These are phyloP conservation scores for Aphelenchoides fujianensis DNA, from an alignment of 1,140 invertebrate genomes.

Conservation along the genomic window DNA sequence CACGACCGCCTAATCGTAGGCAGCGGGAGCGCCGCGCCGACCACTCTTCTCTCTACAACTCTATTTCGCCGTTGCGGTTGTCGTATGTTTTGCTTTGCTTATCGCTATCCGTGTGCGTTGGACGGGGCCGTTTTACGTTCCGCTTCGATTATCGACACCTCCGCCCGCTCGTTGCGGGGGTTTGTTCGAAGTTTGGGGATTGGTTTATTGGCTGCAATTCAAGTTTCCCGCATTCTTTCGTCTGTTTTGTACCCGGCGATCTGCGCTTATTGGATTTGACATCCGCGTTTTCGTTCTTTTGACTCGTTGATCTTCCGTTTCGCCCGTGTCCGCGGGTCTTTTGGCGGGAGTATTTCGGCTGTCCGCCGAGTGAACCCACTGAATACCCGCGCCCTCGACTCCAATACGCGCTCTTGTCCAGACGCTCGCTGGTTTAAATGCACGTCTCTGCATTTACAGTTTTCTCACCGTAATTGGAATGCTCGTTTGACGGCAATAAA, in stretches of 20 bases:
- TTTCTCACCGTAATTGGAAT: conserved; percentile 3
- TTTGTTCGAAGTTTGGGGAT: neutral
- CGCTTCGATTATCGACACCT: neutral
- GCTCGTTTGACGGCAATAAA: conserved; percentile 2
- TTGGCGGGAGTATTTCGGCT: too few relatives aligned
- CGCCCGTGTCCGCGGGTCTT: too few relatives aligned
- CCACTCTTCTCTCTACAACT: neutral
- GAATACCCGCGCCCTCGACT: too few relatives aligned
- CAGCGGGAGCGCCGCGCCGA: neutral
- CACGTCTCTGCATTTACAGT: neutral
- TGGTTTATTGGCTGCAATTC: neutral
- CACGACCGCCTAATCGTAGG: conserved; percentile 1
- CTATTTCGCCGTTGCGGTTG: neutral
- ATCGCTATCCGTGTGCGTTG: neutral
- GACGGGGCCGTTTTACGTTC: too few relatives aligned
- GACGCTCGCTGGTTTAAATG: conserved; percentile 5
- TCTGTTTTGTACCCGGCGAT: too few relatives aligned
- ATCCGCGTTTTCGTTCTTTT: too few relatives aligned
- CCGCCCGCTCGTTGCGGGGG: neutral
- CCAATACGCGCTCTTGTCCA: too few relatives aligned
- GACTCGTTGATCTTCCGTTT: too few relatives aligned
- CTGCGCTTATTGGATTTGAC: too few relatives aligned
- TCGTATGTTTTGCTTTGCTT: conserved; percentile 5
- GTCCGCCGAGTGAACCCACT: too few relatives aligned
- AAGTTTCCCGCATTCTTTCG: too few relatives aligned